Evolutionary conservation across 1,140 invertebrate species (phyloP).

Genomic region (Brachionus koreanus): DNA sequence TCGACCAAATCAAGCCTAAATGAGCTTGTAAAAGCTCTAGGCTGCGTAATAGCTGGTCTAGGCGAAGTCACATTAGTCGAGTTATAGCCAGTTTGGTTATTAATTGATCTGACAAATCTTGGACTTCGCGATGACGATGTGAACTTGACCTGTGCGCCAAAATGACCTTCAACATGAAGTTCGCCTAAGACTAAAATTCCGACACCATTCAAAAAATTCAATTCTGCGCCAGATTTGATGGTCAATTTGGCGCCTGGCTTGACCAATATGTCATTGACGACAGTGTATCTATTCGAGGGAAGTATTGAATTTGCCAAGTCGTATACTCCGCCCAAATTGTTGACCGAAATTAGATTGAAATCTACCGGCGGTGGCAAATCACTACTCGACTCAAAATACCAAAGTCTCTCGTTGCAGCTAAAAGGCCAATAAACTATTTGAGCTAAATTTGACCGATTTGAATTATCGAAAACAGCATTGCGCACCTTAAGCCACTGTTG

Average conservation of each 20-base stretch:
- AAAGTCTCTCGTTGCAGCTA: conserved; percentile 12
- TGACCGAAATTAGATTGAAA: neutral
- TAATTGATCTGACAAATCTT: neutral
- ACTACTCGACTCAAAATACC: neutral
- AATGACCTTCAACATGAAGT: conserved; percentile 23
- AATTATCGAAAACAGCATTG: conserved; percentile 26
- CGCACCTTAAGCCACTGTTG: neutral
- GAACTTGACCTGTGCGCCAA: conserved; percentile 3
- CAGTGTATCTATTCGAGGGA: conserved; percentile 5
- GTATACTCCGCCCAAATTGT: conserved; percentile 19
- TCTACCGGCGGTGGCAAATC: neutral
- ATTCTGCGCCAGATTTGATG: conserved; percentile 11
- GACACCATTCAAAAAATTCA: conserved; percentile 42
- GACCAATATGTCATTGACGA: conserved; percentile 39
- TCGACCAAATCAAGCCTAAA: neutral
- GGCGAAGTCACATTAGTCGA: neutral
- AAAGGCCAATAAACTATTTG: conserved; percentile 41
- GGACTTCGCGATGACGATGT: neutral
- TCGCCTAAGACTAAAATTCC: conserved; percentile 41
- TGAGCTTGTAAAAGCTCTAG: neutral
- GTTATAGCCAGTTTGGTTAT: neutral
- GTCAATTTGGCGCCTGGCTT: conserved; percentile 23
- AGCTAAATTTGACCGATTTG: conserved; percentile 40
- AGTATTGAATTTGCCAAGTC: neutral
- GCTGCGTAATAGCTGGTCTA: neutral